Evolutionary conservation across 1,140 invertebrate genomes (phyloP).

Genomic region (Neoseiulus cucumeris): DNA sequence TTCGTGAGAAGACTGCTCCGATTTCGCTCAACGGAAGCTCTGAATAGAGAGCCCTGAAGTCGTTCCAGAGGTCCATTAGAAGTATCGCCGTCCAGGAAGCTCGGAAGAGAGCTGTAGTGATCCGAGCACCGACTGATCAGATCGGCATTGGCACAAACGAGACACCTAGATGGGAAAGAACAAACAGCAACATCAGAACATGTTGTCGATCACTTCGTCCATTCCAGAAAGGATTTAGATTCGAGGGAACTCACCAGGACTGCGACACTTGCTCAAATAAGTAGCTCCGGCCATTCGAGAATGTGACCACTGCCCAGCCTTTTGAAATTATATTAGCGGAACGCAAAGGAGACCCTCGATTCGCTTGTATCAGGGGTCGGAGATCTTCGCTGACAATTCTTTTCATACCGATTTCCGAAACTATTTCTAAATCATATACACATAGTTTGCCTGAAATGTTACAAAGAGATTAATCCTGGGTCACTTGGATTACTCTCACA

Average conservation of each 20-base stretch:
- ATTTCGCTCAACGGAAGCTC: neutral
- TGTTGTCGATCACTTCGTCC: neutral
- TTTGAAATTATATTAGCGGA: neutral
- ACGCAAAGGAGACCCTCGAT: neutral
- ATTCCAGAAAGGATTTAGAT: neutral
- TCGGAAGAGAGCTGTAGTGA: conserved; percentile 24
- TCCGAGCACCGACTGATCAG: conserved; percentile 26
- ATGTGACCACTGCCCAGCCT: conserved; percentile 40
- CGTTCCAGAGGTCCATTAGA: conserved; percentile 15
- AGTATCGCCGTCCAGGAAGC: neutral
- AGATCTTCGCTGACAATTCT: conserved; percentile 33
- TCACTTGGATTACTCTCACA: neutral
- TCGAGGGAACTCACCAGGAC: conserved; percentile 34
- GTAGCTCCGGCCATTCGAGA: conserved; percentile 45
- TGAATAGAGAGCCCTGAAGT: conserved; percentile 18
- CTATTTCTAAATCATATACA: neutral
- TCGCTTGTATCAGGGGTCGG: conserved; percentile 31
- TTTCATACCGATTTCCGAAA: conserved; percentile 19
- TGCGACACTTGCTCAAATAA: conserved; percentile 40
- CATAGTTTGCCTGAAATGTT: neutral
- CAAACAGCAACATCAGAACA: neutral
- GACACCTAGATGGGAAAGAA: conserved; percentile 21
- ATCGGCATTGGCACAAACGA: conserved; percentile 25
- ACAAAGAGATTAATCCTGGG: neutral
- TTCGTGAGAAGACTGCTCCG: conserved; percentile 12